These are phyloP conservation scores for Coracopsis vasa DNA, from an alignment of 2,113 vertebrate species.

Conservation along the genomic window DNA sequence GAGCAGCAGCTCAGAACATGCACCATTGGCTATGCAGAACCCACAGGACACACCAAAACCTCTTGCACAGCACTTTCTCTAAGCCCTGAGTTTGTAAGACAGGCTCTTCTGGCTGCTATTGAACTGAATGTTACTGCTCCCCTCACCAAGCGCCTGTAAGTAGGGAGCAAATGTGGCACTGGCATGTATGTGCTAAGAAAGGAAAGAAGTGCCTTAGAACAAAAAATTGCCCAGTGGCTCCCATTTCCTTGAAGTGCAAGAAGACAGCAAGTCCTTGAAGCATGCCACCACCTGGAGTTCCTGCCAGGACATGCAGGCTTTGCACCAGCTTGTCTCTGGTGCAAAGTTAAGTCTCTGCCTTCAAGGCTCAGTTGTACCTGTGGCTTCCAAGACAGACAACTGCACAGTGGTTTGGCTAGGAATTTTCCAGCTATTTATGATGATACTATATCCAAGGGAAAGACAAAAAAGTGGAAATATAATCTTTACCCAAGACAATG, in stretches of 20 bases:
- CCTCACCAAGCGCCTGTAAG: accelerated
- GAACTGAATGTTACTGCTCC: background rate
- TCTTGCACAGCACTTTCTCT: background rate
- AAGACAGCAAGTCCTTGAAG: background rate
- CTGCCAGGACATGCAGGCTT: background rate
- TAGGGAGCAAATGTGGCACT: background rate
- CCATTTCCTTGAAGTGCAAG: background rate
- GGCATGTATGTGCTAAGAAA: background rate
- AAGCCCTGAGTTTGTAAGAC: background rate
- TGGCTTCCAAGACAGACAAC: background rate
- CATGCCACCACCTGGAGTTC: background rate
- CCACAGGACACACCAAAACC: background rate
- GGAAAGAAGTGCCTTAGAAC: background rate
- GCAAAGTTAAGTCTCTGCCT: background rate
- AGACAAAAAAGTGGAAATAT: background rate
- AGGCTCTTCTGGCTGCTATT: background rate
- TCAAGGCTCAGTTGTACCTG: background rate
- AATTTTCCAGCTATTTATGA: background rate
- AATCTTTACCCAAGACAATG: background rate
- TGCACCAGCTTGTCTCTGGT: background rate
- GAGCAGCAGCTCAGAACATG: background rate
- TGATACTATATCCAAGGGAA: background rate
- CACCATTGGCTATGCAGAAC: accelerated
- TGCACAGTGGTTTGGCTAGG: background rate
- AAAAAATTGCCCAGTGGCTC: background rate